phyloP scores from a whole-genome alignment of 1,140 invertebrate genomes.

The Euura saliciscinereae region DNA sequence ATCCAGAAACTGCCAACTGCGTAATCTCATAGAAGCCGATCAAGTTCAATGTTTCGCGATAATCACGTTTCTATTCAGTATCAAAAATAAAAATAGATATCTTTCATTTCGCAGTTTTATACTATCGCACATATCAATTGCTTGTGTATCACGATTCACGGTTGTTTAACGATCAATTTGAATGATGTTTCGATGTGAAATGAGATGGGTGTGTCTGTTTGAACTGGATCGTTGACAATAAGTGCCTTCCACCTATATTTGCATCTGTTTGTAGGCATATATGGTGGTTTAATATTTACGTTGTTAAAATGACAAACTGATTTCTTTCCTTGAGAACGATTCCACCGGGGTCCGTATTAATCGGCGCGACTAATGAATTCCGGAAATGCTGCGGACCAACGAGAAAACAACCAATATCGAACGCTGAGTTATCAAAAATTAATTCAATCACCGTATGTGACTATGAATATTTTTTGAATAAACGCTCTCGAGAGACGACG shows the following conservation, averaged over 20 bases:
- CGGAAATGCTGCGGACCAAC: neutral
- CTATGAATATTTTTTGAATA: neutral
- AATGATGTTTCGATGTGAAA: neutral
- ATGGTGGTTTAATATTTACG: conserved; percentile 8
- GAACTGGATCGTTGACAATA: neutral
- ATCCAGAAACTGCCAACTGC: too few relatives aligned
- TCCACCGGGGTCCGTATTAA: neutral
- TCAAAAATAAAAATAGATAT: too few relatives aligned
- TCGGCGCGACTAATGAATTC: neutral
- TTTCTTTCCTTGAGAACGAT: neutral
- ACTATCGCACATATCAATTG: too few relatives aligned
- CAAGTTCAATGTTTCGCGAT: too few relatives aligned
- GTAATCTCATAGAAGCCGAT: too few relatives aligned
- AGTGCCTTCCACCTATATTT: conserved; percentile 8
- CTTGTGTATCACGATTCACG: too few relatives aligned
- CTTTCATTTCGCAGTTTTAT: too few relatives aligned
- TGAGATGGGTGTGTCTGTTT: conserved; percentile 5
- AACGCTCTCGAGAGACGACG: neutral
- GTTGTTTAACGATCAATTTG: too few relatives aligned
- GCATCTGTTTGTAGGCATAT: conserved; percentile 17
- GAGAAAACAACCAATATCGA: too few relatives aligned
- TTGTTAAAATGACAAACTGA: conserved; percentile 5
- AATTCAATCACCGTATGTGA: too few relatives aligned
- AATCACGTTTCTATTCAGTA: too few relatives aligned
- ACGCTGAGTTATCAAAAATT: too few relatives aligned